phyloP scores from a whole-genome alignment of 2,888 invertebrate species.

The Lingula anatina region DNA sequence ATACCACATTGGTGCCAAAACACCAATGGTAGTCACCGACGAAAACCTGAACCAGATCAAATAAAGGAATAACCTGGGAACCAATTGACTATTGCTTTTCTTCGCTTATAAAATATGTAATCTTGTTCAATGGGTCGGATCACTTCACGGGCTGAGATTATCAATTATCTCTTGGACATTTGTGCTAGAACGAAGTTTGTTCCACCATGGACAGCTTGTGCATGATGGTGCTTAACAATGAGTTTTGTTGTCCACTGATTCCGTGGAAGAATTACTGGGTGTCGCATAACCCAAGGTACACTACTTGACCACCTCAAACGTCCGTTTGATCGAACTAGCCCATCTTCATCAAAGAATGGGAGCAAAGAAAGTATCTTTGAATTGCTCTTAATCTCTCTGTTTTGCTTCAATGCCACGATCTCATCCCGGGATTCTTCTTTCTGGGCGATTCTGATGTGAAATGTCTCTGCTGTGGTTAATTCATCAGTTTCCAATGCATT shows the following conservation, averaged over 20 bases:
- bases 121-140: conserved; percentile 8
- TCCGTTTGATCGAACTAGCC: conserved; percentile 5
- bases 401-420: background rate
- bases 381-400: background rate
- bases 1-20: too few species aligned
- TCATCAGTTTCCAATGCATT: conserved; percentile 2
- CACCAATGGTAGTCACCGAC: too few species aligned
- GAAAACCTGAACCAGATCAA: too few species aligned
- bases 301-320: conserved; percentile 4
- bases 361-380: conserved; percentile 3
- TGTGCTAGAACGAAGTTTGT: conserved; percentile 6
- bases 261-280: too few species aligned
- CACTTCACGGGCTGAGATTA: conserved; percentile 9
- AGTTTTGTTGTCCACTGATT: too few species aligned
- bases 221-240: conserved; percentile 7
- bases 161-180: conserved; percentile 7
- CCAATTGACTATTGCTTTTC: too few species aligned
- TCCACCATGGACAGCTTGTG: conserved; percentile 5
- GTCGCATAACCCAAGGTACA: too few species aligned
- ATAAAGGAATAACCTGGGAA: too few species aligned
- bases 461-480: background rate
- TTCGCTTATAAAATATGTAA: conserved; percentile 4
- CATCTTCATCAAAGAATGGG: conserved; percentile 7
- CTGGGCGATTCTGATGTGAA: conserved; percentile 3
- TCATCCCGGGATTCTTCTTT: conserved; percentile 5